Evolutionary conservation across 2,113 vertebrate genomes (phyloP).

Genomic region (Procapra przewalskii): DNA sequence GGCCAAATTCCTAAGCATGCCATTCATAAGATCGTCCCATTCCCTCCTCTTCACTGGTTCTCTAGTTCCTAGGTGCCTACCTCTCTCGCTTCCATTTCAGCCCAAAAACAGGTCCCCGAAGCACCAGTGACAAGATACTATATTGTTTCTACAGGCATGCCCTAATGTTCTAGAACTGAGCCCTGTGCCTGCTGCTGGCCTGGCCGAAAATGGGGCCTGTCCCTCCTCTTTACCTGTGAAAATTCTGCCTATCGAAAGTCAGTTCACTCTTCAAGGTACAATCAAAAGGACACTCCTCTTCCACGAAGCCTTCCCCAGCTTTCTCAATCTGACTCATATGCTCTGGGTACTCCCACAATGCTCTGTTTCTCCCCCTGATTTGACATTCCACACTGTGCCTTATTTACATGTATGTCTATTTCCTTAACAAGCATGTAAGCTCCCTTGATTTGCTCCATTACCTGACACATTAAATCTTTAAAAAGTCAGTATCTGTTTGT

Average conservation of each 20-base stretch:
- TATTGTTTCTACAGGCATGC: neutral
- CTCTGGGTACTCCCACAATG: neutral
- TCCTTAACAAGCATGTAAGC: neutral
- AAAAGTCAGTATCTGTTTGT: neutral
- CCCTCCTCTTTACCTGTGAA: neutral
- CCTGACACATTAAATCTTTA: neutral
- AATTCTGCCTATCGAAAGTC: neutral
- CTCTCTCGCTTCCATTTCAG: neutral
- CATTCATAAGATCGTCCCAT: too few relatives aligned
- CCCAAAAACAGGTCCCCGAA: neutral
- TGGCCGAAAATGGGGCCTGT: too few relatives aligned
- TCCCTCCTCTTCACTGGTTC: neutral
- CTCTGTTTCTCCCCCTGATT: neutral
- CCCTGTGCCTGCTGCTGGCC: neutral
- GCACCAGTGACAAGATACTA: neutral
- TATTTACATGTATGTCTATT: neutral
- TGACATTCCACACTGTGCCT: neutral
- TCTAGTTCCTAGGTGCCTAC: neutral
- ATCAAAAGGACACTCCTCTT: neutral
- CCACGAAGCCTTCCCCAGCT: neutral
- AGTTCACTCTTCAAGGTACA: neutral
- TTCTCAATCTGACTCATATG: neutral
- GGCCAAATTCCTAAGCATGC: neutral
- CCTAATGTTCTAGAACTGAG: neutral
- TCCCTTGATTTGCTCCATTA: neutral